Evolutionary conservation across 2,113 vertebrate species (phyloP).

Genomic region (Gallinago jamesoni): DNA sequence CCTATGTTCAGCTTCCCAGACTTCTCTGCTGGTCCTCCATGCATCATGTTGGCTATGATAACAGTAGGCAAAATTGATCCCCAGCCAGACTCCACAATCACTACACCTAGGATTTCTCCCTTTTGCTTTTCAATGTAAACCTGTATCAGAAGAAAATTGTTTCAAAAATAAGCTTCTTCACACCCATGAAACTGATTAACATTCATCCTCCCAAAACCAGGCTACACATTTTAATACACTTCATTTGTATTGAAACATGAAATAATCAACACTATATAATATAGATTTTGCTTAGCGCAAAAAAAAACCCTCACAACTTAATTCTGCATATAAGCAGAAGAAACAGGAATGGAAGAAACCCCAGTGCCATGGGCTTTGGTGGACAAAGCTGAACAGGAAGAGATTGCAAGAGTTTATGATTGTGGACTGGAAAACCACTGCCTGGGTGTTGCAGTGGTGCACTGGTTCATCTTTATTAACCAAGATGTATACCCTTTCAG

Average conservation of each 20-base stretch:
- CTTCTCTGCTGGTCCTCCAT: constrained; percentile 93
- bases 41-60: constrained; percentile 99
- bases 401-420: background rate
- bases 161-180: background rate
- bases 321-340: background rate
- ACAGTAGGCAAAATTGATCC: constrained; percentile 97
- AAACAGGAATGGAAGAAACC: background rate
- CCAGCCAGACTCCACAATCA: constrained; percentile 98
- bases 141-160: constrained; percentile 65
- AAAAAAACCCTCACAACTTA: background rate
- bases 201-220: background rate
- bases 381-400: background rate
- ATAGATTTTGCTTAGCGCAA: background rate
- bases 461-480: background rate
- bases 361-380: background rate
- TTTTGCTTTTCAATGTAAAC: constrained; percentile 96
- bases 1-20: constrained; percentile 94
- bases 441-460: background rate
- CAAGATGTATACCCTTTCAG: background rate
- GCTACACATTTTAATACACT: background rate
- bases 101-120: constrained; percentile 94
- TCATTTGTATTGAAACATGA: background rate
- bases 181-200: background rate
- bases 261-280: background rate
- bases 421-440: background rate